Evolutionary conservation across 2,888 invertebrate species (phyloP).

Genomic region (Cephus rjabovi): DNA sequence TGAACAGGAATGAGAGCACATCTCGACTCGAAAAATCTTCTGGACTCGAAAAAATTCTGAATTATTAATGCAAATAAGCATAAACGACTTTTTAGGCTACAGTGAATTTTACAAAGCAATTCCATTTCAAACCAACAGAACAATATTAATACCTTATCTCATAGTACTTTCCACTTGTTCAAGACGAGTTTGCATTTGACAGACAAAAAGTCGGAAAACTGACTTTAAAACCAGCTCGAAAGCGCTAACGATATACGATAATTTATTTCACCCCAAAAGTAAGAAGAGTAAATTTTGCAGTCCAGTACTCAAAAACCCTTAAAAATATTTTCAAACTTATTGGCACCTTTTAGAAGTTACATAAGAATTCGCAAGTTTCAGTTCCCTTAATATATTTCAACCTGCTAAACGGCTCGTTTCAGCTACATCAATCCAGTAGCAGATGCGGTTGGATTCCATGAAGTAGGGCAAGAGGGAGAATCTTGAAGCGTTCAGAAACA

Average conservation of each 20-base stretch:
- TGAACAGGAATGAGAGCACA: neutral
- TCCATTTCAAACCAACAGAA: neutral
- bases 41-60: neutral
- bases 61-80: neutral
- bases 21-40: neutral
- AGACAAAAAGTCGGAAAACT: neutral
- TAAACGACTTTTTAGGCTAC: neutral
- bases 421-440: neutral
- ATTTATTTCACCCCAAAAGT: neutral
- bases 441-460: neutral
- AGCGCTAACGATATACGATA: neutral
- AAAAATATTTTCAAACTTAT: neutral
- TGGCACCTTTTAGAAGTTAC: neutral
- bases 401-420: neutral
- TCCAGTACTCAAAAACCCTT: neutral
- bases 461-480: neutral
- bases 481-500: neutral
- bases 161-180: neutral
- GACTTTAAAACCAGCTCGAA: neutral
- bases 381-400: neutral
- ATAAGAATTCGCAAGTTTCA: neutral
- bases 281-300: neutral
- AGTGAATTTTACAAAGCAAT: neutral
- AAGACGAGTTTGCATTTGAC: neutral
- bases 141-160: neutral